Base-by-base conservation (phyloP, 2,797 vertebrate species). In the Sebastes hubbsi region DNA sequence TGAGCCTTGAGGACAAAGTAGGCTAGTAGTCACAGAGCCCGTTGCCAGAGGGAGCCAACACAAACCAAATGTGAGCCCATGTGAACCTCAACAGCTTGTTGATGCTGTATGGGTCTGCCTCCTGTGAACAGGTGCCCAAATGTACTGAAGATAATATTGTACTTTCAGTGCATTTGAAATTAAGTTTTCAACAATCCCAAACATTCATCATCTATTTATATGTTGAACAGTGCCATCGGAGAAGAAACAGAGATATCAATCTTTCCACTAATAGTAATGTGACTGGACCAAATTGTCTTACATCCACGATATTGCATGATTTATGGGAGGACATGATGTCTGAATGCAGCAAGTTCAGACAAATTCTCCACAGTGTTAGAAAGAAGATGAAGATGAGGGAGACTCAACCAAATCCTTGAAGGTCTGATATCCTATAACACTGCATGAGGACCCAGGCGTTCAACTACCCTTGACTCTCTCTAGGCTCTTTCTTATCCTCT, bases 1-100 rank as follows among this genome's bases (percentile, higher is more conserved):
- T 78, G 66, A 56, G 46, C 18, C 63, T 72, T 10, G 18, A 60
- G 66, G 63, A 81, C 49, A 64, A 69, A 78, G 61, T 52, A 49
- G 6, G 7, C 29, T 55, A 16, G 16, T 46, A 46, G 46, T 46
- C 67, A 59, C 27, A 24, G 64, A 63, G 38, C 61, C 46, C 55
- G 56, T 42, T 81, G 56, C 29, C 65, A 52, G 13, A 56, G n/a
- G 4, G 56, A 82, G 82, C 8, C 32, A 72, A 55, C 3, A 59
- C 67, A 75, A 54, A 82, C 59, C 22, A 16, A 25, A 49, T 13
- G 24, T 46, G 16, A 58, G 52, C 66, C 49, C 46, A 52, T 75
- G 12, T 67, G 27, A 84, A 66, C 77, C 56, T 25, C 20, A 32
- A 6, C 14, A 14, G 7, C 32, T 29, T 66, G 58, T 18, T 42